Base-by-base conservation (phyloP, 92 coral and sea anemone species). In the Phenganax subtilis region DNA sequence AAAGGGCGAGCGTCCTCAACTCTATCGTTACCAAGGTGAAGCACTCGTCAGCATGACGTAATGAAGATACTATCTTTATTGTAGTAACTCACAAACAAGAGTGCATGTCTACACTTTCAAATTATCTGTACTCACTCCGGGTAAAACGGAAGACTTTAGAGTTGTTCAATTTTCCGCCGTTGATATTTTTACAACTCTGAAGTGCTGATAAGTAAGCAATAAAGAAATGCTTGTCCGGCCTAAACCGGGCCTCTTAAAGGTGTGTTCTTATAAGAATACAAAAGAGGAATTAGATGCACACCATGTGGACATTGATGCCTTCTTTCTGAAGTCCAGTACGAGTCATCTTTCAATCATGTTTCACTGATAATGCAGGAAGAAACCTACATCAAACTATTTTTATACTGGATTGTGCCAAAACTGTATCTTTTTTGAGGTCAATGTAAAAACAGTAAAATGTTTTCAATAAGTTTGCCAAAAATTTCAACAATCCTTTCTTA, bases 81-180 rank as follows among this genome's bases (percentile, higher is more conserved):
- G 73, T 68, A 2, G 1, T 1, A 8, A 68, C 12, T 68, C 73
- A 68, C 52, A 53, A 68, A 29, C 53, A 68, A 12, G 37, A 64
- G 27, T 0, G 73, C 53, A 68, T 68, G 73, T 68, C 73, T 68
- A 9, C 73, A 68, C 73, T 10, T 76, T 75, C 54, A 60, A 76
- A 57, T 76, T 60, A 59, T 9, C 70, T 76, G 81, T 59, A 76
- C 54, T 76, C 81, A 76, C 81, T 76, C 60, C 69, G 30, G 16
- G 7, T 31, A 53, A 57, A 76, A 59, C 70, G 81, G 81, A 59
- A 57, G 81, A 29, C 81, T 37, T 68, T 68, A 52, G 73, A 68
- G 14, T 20, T 20, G 10, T 68, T 68, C 7, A 9, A 68, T 30
- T 30, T 68, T 68, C 54, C 53, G 73, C 47, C 73, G 72, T 67